Conservation (phyloP, 2,797 vertebrate species). For the Carapus acus region DNA sequence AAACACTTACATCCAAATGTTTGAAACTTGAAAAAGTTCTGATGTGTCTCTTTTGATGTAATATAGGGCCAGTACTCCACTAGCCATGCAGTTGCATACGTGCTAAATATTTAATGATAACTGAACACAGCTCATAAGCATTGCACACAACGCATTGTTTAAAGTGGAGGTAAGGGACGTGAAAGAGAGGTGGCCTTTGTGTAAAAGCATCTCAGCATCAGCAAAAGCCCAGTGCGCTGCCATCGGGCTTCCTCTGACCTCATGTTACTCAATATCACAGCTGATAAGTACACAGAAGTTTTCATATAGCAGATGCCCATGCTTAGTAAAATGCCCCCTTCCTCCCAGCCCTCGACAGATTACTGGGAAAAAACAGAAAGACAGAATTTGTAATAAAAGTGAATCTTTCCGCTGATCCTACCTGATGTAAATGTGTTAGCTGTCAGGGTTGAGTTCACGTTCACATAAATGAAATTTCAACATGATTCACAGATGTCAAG, state of each 20-base stretch:
- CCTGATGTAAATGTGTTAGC: constrained; percentile 41
- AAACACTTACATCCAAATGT: no score
- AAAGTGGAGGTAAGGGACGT: constrained; percentile 15
- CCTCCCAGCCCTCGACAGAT: constrained; percentile 44
- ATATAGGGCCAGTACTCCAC: no score
- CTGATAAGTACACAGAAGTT: constrained; percentile 35
- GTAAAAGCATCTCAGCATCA: constrained; percentile 22
- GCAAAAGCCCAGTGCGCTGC: constrained; percentile 41
- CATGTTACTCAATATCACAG: constrained; percentile 44
- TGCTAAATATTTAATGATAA: no score
- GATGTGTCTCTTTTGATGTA: no score
- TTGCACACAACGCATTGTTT: not conserved
- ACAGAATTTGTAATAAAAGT: constrained; percentile 37
- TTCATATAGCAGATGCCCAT: constrained; percentile 29
- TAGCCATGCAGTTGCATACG: no score
- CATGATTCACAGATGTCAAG: constrained; percentile 43
- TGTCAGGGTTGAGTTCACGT: constrained; percentile 37
- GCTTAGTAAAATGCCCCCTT: constrained; percentile 36
- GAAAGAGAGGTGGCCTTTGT: constrained; percentile 41
- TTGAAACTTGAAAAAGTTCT: no score
- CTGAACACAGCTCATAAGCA: no score
- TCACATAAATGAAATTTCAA: constrained; percentile 48
- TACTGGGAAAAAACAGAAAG: constrained; percentile 42
- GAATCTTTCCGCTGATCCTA: constrained; percentile 4
- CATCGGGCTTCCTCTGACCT: constrained; percentile 47